A percentile compares a stretch with the other conserved stretches of the same genome.
phyloP scores from a whole-genome alignment of 2,113 vertebrate genomes.

The Ceyx margarethae region DNA sequence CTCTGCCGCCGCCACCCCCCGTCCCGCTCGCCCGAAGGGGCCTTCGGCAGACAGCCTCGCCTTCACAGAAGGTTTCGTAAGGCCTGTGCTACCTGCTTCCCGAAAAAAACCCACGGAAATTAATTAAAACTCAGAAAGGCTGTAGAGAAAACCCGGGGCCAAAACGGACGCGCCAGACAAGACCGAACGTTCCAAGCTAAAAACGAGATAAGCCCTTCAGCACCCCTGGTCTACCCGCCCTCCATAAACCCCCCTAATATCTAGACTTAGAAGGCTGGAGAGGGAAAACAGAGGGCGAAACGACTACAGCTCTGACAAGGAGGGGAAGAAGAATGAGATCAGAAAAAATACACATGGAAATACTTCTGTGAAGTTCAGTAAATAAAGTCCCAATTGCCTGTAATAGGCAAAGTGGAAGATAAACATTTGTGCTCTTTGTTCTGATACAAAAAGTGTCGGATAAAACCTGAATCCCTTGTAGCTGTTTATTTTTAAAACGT shows the following conservation, averaged over 20 bases:
- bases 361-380: neutral
- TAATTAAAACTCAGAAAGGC: neutral
- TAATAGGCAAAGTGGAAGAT: neutral
- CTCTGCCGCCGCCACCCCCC: neutral
- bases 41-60: neutral
- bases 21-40: neutral
- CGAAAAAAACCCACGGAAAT: neutral
- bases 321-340: neutral
- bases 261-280: neutral
- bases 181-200: neutral
- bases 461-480: constrained; percentile 15
- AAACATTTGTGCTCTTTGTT: constrained; percentile 10
- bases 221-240: neutral
- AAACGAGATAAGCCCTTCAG: neutral
- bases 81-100: neutral
- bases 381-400: constrained; percentile 2
- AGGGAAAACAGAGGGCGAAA: neutral
- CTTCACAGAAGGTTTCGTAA: neutral
- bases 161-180: neutral
- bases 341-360: neutral
- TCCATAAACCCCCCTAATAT: neutral
- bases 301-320: neutral
- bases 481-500: constrained; percentile 41
- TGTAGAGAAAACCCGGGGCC: neutral
- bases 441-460: neutral